Percentiles rank a stretch among this genome's conserved stretches.
These are phyloP conservation scores for Heliconius hermathena DNA, from an alignment of 1,140 invertebrate genomes.

Conservation along the genomic window DNA sequence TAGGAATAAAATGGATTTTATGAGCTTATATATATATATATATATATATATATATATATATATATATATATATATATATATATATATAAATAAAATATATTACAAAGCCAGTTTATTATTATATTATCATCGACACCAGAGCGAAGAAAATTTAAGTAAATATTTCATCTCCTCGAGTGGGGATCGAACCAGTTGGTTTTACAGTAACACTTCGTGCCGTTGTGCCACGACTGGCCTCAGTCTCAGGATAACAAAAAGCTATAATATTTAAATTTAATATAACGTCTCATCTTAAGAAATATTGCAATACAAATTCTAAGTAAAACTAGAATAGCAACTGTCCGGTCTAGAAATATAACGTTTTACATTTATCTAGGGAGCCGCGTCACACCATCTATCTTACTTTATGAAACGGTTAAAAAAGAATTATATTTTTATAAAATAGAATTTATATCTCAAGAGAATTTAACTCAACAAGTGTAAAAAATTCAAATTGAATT, in stretches of 20 bases:
- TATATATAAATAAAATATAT: too few species aligned
- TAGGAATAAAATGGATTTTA: conserved; percentile 27
- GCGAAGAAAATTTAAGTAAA: too few species aligned
- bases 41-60: too few species aligned
- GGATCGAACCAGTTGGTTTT: too few species aligned
- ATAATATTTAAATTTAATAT: neutral
- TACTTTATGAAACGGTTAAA: conserved; percentile 9
- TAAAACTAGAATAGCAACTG: neutral
- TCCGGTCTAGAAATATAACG: conserved; percentile 5
- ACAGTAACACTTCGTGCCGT: too few species aligned
- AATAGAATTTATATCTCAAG: neutral
- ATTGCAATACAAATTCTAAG: conserved; percentile 8
- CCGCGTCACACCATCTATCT: conserved; percentile 8
- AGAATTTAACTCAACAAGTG: neutral
- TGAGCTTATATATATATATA: neutral
- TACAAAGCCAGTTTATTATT: too few species aligned
- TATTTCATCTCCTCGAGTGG: too few species aligned
- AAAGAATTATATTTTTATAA: neutral
- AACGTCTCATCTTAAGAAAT: neutral
- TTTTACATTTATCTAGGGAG: conserved; percentile 14
- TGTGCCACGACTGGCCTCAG: too few species aligned
- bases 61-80: too few species aligned
- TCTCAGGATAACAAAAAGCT: neutral
- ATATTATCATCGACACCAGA: too few species aligned
- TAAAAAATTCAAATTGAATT: too few species aligned